Base-by-base conservation (phyloP, 2,797 vertebrate genomes). In the Ambastaia sidthimunki region DNA sequence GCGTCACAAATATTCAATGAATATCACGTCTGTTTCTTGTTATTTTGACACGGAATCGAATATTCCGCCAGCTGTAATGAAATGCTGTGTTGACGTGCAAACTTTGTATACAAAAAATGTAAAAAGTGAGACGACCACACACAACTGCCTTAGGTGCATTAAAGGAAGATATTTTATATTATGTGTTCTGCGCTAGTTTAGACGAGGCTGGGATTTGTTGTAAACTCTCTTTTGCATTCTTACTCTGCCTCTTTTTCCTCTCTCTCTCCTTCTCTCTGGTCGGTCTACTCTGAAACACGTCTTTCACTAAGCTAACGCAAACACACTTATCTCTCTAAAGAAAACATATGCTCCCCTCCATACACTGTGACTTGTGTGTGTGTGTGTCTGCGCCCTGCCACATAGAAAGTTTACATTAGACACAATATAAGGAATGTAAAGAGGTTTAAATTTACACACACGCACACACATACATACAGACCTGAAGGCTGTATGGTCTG, bases 321-420 rank as follows among this genome's bases (percentile, higher is more conserved):
- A 83, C 85, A 86, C 80, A 86, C 85, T 86, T 86, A 86, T 86
- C 85, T 84, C 76, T 83, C 75, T 81, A 83, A 83, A 83, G 81
- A 86, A 84, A 86, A 86, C 83, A 86, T 76, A 78, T 50, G 19
- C 66, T 83, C 81, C 80, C 77, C 71, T 81, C n/a, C 78, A 73
- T 76, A 83, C 80, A 81, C 71, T 67, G 71, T 59, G 71, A 71
- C 59, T 54, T 80, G 31, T 73, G 67, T 72, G 37, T 72, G 74
- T 81, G 55, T 76, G 48, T 72, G 62, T 72, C n/a, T 83, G 48
- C 10, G 12, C 72, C 75, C 82, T 79, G 63, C 75, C 68, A 57
- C 80, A 83, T 71, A 63, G 62, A 81, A 70, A 28, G 80, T 86
- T 86, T 84, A 83, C 80, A 84, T 86, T 82, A 81, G 71, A 81